Conservation (phyloP, 2,797 vertebrate genomes). For the Alexandromys oeconomus region DNA sequence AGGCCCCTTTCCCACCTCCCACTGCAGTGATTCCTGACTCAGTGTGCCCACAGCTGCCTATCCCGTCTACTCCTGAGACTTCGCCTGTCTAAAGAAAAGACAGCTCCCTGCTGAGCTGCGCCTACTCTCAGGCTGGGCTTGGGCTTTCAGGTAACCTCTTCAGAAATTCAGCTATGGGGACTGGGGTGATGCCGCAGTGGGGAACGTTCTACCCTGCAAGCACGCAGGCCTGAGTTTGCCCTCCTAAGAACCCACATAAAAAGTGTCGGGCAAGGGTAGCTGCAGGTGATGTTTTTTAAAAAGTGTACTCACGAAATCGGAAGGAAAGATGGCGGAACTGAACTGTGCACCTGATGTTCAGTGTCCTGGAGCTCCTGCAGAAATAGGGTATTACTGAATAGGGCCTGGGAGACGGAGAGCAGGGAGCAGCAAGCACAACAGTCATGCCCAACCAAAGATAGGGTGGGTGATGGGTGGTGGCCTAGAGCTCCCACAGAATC, state of each 20-base stretch:
- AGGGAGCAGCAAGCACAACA: neutral
- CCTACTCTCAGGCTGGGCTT: neutral
- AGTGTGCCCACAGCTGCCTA: neutral
- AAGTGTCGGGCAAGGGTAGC: neutral
- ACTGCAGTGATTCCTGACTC: accelerated
- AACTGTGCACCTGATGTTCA: neutral
- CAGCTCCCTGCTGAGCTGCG: neutral
- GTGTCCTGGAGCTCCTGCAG: neutral
- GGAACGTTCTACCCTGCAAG: neutral
- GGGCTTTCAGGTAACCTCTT: neutral
- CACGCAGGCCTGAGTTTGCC: neutral
- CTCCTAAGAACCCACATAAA: neutral
- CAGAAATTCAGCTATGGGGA: neutral
- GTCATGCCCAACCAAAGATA: neutral
- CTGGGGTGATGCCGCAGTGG: neutral
- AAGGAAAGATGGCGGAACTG: neutral
- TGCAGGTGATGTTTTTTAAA: neutral
- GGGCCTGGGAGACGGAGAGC: neutral
- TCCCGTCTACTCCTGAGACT: neutral
- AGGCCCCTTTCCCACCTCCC: neutral
- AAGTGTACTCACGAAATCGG: neutral
- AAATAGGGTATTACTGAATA: neutral
- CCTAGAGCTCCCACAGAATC: neutral
- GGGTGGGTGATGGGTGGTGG: neutral
- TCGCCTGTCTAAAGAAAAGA: neutral